Evolutionary conservation across 2,113 vertebrate genomes (phyloP).

Genomic region (Pontoporia blainvillei): DNA sequence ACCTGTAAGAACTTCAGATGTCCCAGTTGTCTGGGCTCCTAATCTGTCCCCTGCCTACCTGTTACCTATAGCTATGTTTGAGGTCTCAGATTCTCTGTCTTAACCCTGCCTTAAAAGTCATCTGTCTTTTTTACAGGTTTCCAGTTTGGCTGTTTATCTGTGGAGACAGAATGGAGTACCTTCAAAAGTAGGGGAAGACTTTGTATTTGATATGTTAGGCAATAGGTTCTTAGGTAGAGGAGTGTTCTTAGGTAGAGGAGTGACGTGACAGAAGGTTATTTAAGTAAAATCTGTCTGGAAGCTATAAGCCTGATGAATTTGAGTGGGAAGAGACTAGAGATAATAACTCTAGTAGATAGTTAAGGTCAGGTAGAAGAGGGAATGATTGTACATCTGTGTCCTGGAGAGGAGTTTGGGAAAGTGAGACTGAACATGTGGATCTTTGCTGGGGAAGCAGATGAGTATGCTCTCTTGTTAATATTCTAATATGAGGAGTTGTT

Average conservation of each 20-base stretch:
- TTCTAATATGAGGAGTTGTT: conserved; percentile 19
- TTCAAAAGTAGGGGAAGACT: background rate
- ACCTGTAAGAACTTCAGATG: background rate
- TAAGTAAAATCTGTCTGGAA: background rate
- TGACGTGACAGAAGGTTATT: background rate
- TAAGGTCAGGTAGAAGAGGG: background rate
- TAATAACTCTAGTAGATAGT: background rate
- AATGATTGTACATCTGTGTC: background rate
- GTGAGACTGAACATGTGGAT: background rate
- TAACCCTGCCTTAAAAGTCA: background rate
- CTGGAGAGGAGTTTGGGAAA: background rate
- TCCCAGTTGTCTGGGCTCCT: background rate
- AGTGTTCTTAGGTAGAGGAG: background rate
- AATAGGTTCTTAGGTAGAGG: background rate
- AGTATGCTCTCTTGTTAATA: background rate
- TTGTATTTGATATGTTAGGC: background rate
- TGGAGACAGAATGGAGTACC: background rate
- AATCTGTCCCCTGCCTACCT: background rate
- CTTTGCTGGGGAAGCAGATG: background rate
- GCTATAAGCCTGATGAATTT: background rate
- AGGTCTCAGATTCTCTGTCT: background rate
- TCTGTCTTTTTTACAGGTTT: background rate
- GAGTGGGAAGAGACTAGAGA: background rate
- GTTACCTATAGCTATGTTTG: background rate
- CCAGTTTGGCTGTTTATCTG: background rate